Evolutionary conservation across 2,797 vertebrate genomes (phyloP).

Genomic region (Harpagifer antarcticus): DNA sequence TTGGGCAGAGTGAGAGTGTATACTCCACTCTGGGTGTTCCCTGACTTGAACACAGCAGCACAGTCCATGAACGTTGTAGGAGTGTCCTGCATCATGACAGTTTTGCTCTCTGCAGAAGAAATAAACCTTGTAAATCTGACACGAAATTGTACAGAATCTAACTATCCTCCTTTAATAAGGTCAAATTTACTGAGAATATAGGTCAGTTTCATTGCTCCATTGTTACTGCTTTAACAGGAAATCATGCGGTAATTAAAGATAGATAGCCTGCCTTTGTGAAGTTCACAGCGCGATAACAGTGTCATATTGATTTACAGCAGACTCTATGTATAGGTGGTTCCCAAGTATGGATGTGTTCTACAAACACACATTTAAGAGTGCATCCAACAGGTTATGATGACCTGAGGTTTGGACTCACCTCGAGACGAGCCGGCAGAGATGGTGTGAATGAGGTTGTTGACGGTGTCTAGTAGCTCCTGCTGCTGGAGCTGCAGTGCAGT

Average conservation of each 20-base stretch:
- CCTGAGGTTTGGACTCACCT: constrained; percentile 53
- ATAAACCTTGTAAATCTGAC: constrained; percentile 17
- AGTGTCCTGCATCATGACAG: constrained; percentile 88
- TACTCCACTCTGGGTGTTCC: constrained; percentile 89
- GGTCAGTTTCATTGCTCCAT: neutral
- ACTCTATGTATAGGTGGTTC: neutral
- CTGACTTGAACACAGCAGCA: constrained; percentile 91
- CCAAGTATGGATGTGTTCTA: neutral
- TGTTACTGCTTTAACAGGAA: neutral
- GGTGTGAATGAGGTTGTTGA: constrained; percentile 90
- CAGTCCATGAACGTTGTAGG: constrained; percentile 91
- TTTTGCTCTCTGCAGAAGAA: constrained; percentile 82
- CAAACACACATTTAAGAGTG: neutral
- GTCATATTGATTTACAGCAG: neutral
- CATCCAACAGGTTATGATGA: neutral
- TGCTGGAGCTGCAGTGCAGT: constrained; percentile 93
- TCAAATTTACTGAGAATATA: neutral
- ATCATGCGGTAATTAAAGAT: neutral
- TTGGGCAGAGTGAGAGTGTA: constrained; percentile 91
- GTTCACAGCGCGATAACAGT: neutral
- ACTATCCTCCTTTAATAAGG: constrained; percentile 1
- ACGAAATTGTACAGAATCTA: constrained; percentile 6
- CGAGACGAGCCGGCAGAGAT: constrained; percentile 84
- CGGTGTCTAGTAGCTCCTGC: constrained; percentile 91
- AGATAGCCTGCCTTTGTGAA: neutral